phyloP scores from a whole-genome alignment of 2,113 vertebrate species.

The Setophaga petechia region DNA sequence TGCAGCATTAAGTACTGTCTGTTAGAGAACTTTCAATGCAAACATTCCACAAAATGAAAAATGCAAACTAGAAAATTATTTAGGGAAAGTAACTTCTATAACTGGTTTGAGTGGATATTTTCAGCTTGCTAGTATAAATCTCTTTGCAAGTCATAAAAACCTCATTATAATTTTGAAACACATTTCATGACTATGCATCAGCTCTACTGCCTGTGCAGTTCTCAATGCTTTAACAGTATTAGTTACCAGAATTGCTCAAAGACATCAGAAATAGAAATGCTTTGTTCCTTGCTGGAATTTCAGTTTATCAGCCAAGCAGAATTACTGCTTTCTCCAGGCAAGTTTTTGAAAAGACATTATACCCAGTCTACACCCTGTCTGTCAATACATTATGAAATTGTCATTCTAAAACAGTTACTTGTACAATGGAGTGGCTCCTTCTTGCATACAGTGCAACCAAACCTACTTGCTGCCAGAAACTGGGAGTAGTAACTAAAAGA shows the following conservation, averaged over 20 bases:
- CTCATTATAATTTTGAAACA: conserved; percentile 11
- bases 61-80: not conserved
- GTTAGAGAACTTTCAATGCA: not conserved
- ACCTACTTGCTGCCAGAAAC: not conserved
- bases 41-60: not conserved
- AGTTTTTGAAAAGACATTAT: not conserved
- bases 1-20: not conserved
- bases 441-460: not conserved
- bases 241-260: conserved; percentile 19
- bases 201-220: not conserved
- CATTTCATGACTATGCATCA: not conserved
- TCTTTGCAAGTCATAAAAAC: conserved; percentile 21
- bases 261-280: not conserved
- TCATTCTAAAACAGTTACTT: not conserved
- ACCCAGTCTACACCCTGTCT: not conserved
- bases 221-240: not conserved
- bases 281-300: conserved; percentile 2
- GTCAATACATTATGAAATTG: not conserved
- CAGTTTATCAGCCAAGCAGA: conserved; percentile 3
- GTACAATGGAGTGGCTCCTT: not conserved
- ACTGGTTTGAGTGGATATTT: conserved; percentile 28
- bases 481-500: not conserved
- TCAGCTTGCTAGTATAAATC: not conserved
- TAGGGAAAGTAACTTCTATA: not conserved
- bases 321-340: not conserved